These are phyloP conservation scores for Chironomus riparius DNA, from an alignment of 2,888 invertebrate species.

Conservation along the genomic window DNA sequence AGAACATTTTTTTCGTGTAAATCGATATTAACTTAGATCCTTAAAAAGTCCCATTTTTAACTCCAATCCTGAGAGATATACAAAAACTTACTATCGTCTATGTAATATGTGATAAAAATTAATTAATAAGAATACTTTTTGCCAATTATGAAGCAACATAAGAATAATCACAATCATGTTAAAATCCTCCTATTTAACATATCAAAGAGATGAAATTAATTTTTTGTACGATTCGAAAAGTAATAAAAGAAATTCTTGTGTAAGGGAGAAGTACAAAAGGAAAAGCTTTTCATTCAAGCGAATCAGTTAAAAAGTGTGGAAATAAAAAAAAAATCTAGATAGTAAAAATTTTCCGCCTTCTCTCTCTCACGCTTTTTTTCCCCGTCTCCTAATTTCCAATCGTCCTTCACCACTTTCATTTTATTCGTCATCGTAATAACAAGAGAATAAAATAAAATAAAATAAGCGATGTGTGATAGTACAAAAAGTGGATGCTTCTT, in stretches of 20 bases:
- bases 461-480: constrained; percentile 54
- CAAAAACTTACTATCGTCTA: neutral
- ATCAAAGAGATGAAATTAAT: constrained; percentile 15
- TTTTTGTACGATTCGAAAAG: neutral
- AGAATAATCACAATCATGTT: no score
- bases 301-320: neutral
- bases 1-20: no score
- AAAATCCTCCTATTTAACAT: neutral
- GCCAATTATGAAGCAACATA: no score
- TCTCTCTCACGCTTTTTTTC: neutral
- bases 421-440: neutral
- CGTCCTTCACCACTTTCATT: neutral
- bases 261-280: neutral
- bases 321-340: constrained; percentile 13
- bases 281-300: constrained; percentile 16
- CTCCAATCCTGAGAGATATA: no score
- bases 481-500: constrained; percentile 63
- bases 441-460: constrained; percentile 6
- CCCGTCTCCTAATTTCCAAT: neutral
- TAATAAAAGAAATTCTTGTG: neutral
- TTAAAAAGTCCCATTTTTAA: no score
- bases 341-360: constrained; percentile 10
- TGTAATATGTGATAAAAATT: neutral
- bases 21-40: no score
- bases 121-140: neutral